These are phyloP conservation scores for Polia nebulosa DNA, from an alignment of 2,888 invertebrate genomes.

Conservation along the genomic window DNA sequence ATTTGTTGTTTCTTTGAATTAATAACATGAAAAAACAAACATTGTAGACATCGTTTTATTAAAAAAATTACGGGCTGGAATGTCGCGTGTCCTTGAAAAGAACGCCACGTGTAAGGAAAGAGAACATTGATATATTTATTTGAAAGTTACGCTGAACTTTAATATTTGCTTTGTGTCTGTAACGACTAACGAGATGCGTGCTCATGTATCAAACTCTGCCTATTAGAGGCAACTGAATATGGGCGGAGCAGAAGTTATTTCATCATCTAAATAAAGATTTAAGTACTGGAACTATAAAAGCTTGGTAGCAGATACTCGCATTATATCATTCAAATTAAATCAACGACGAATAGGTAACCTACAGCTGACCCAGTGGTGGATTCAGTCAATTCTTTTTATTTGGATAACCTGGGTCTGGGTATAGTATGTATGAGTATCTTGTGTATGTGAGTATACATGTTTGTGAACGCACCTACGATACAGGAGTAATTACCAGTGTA, in stretches of 20 bases:
- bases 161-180: conserved; percentile 40
- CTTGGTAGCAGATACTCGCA: not conserved
- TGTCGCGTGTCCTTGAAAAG: conserved; percentile 50
- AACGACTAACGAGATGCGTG: conserved; percentile 38
- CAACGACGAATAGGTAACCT: not conserved
- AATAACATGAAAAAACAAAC: conserved; percentile 46
- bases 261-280: conserved; percentile 9
- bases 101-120: conserved; percentile 56
- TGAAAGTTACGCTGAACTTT: conserved; percentile 47
- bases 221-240: conserved; percentile 10
- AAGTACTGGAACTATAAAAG: not conserved
- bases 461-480: too few relatives aligned
- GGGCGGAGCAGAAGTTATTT: not conserved
- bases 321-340: not conserved
- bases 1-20: conserved; percentile 56
- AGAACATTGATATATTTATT: conserved; percentile 52
- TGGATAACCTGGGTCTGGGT: too few relatives aligned
- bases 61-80: conserved; percentile 33
- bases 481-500: too few relatives aligned
- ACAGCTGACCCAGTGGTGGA: not conserved
- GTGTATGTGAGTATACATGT: too few relatives aligned
- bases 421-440: too few relatives aligned
- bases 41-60: conserved; percentile 46
- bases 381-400: too few relatives aligned
- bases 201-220: conserved; percentile 33